Base-by-base conservation (phyloP, 2,113 vertebrate species). In the Xiphophorus maculatus region DNA sequence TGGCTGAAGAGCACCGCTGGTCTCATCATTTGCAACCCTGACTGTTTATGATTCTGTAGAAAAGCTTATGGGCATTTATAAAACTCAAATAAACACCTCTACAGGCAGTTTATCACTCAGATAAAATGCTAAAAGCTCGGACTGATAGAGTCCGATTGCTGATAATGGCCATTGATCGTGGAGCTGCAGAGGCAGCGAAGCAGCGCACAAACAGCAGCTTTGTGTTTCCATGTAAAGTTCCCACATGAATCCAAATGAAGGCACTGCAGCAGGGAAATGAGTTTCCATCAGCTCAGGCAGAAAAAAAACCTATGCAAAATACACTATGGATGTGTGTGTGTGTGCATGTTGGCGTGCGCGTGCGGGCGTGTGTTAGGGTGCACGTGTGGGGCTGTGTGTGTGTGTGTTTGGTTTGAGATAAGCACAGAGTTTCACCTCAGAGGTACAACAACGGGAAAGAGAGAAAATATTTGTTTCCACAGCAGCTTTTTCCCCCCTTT, bases 191-290 rank as follows among this genome's bases (percentile, higher is more conserved):
- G 12, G 73, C 42, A 28, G 73, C 3, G 73, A 60, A 32, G 66
- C 72, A 7, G 11, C 19, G 3, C 28, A 70, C 75, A 81, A 40
- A 79, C 67, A 51, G 62, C 74, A 66, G 69, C 69, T 81, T 40
- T 69, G 71, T 78, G 80, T 65, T 54, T 80, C 61, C 29, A 66
- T 79, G 74, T 33, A 66, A 82, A 82, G 73, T 32, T 77, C 44
- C 63, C 28, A 61, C 82, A 68, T 79, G 14, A 67, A 82, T 69
- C 40, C 86, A 71, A 82, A 83, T 71, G 69, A 79, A 69, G 66
- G 35, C 1, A 22, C 44, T 30, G 48, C 60, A 37, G 77, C 42
- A 78, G 72, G 75, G n/a, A 85, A 83, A 85, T 85, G 22, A 85
- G 80, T 37, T 69, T 63, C 80, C 40, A 81, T 35, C 71, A 44